Base-by-base conservation (phyloP, 2,888 invertebrate genomes). In the Dynastes grantii region DNA sequence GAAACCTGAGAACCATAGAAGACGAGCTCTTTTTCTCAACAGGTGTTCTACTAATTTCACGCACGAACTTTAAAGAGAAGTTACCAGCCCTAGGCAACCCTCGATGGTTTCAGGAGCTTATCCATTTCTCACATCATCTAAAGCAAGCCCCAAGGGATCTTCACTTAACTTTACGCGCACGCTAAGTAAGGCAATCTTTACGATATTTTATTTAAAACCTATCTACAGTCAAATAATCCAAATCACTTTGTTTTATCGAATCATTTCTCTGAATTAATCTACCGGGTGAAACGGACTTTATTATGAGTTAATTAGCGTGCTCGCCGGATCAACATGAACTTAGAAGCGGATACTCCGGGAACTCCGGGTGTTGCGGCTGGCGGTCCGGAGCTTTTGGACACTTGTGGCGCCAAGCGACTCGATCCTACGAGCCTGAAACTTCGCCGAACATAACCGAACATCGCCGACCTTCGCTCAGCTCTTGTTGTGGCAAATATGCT, bases 391-490 rank as follows among this genome's bases (percentile, higher is more conserved):
- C 75, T 65, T 55, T 58, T 40, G 61, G 81, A 79, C 82, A 82
- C 82, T 82, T 82, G 82, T 82, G 81, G 82, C 82, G 76, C 80
- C 58, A 78, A 79, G 77, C 76, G 70, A 78, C 76, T 77, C 79
- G 77, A 76, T 71, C 73, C 61, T 55, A 76, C 77, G 73, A 78
- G 78, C 77, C 78, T 70, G 77, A 78, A 78, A 65, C 76, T 63
- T 71, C 76, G 11, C 76, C 79, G 80, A 79, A 78, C 76, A 29
- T 71, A 40, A 22, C 70, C 70, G 76, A 67, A 51, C 22, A 49
- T 70, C 61, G 22, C 51, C 76, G 71, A 67, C 22, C 22, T 11
- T 51, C 32, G 27, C 51, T 11, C 63, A 68, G 67, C 22, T 68
- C 67, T 53, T 64, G 58, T 76, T 80, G 81, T 80, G 81, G 81